Evolutionary conservation across 2,888 invertebrate genomes (phyloP).

Genomic region (Trichacis sp.): DNA sequence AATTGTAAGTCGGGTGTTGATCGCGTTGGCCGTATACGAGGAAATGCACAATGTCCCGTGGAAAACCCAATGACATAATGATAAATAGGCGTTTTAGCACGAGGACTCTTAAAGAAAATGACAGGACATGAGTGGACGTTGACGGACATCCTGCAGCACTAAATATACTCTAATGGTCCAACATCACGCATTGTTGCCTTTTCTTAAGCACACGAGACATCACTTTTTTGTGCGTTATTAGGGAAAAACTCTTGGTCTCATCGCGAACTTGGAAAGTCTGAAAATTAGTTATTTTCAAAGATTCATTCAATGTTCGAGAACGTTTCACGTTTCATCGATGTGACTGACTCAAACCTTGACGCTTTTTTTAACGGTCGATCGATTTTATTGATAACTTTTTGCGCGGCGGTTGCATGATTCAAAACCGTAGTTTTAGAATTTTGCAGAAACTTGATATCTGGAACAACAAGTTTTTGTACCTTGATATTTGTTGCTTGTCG

Average conservation of each 20-base stretch:
- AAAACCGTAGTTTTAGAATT: not conserved
- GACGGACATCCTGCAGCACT: conserved; percentile 59
- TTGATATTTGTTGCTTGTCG: too few species aligned
- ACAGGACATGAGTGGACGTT: conserved; percentile 52
- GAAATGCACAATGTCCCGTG: conserved; percentile 17
- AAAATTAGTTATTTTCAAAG: not conserved
- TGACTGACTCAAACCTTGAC: not conserved
- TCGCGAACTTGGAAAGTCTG: not conserved
- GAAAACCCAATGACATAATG: conserved; percentile 59
- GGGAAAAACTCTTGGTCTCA: too few species aligned
- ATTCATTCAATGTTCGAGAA: not conserved
- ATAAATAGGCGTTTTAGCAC: conserved; percentile 52
- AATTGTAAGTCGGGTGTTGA: too few species aligned
- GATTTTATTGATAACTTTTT: not conserved
- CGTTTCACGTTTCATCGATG: too few species aligned
- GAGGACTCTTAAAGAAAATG: conserved; percentile 54
- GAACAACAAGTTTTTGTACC: not conserved
- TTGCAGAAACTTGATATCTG: not conserved
- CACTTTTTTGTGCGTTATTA: not conserved
- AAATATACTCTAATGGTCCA: conserved; percentile 57
- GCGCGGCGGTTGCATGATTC: not conserved
- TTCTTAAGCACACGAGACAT: conserved; percentile 25
- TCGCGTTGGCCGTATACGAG: not conserved
- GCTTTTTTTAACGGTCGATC: not conserved
- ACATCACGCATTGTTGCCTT: conserved; percentile 54